Base-by-base conservation (phyloP, 2,797 vertebrate genomes). In the Gymnoscopelus braueri region DNA sequence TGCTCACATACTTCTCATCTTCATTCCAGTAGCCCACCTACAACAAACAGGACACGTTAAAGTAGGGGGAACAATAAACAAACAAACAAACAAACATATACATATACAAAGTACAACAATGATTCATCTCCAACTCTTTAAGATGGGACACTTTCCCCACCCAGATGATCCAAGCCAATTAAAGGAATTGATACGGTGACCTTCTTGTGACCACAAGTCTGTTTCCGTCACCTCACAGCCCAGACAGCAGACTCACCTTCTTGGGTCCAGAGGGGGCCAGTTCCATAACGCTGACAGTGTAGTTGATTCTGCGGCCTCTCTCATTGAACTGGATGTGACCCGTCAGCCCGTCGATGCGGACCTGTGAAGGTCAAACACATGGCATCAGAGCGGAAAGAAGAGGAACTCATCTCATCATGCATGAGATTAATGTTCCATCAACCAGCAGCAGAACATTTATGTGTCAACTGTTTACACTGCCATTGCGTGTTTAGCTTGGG, bases 11-110 rank as follows among this genome's bases (percentile, higher is more conserved):
- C 83, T 97, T 98, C 80, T 99, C 97, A 63, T 99, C 97, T 90
- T 99, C 98, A 47, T 98, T 99, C 98, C 98, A 99, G 85, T 98
- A 97, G 69, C 97, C 98, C 9, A 99, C 97, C 98, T 99, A 14
- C 12, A 23, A 76, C 7, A 62, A 53, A 15, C 29, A 69, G 15
- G 67, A 65, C 0, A 19, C 39, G 47, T 0, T 52, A n/a, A 67
- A 6, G 39, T 44, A 35, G 23, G 47, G 23, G 15, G 44, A 59
- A n/a, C 24, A 55, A 29, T 2, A 44, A 66, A 12, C 19, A 44
- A 11, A 52, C 7, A 54, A 49, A 14, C 19, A 7, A 14, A 29
- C 5, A 32, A 29, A 48, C 26, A 29, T 1, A 29, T 1, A 29
- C 26, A 29, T 44, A 44, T 44, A 44, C 39, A 44, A 10, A 44